These are phyloP conservation scores for Emydocephalus ijimae DNA, from an alignment of 2,113 vertebrate species.

Conservation along the genomic window DNA sequence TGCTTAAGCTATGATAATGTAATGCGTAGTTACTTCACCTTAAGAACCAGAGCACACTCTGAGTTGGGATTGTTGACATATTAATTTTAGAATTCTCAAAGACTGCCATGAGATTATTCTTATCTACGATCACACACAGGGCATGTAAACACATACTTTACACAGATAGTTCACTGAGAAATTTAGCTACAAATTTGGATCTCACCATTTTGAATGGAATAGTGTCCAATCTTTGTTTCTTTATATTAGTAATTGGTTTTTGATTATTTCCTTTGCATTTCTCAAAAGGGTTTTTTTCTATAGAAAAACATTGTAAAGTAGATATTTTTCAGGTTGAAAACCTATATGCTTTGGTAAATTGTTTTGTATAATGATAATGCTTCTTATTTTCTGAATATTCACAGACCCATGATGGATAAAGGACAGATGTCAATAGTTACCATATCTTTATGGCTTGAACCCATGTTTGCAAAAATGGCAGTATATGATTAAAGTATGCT, in stretches of 20 bases:
- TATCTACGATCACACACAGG: too few relatives aligned
- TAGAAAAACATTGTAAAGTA: not conserved
- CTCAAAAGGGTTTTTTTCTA: not conserved
- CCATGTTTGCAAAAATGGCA: not conserved
- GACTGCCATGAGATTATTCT: not conserved
- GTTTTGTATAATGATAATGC: not conserved
- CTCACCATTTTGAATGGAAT: not conserved
- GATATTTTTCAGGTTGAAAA: too few relatives aligned
- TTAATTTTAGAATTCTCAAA: not conserved
- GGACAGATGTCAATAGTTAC: not conserved
- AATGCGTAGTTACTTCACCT: not conserved
- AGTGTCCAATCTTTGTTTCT: not conserved
- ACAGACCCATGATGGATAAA: not conserved
- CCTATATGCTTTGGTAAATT: not conserved
- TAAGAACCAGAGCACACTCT: not conserved
- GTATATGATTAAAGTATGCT: not conserved
- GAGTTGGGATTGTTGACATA: not conserved
- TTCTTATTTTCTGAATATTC: not conserved
- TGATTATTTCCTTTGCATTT: not conserved
- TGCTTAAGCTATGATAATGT: not conserved
- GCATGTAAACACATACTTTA: not conserved
- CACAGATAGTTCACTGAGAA: not conserved
- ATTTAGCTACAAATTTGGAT: not conserved
- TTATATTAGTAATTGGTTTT: not conserved
- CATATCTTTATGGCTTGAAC: not conserved